phyloP scores from a whole-genome alignment of 2,888 invertebrate species.

The Piscicola geometra region DNA sequence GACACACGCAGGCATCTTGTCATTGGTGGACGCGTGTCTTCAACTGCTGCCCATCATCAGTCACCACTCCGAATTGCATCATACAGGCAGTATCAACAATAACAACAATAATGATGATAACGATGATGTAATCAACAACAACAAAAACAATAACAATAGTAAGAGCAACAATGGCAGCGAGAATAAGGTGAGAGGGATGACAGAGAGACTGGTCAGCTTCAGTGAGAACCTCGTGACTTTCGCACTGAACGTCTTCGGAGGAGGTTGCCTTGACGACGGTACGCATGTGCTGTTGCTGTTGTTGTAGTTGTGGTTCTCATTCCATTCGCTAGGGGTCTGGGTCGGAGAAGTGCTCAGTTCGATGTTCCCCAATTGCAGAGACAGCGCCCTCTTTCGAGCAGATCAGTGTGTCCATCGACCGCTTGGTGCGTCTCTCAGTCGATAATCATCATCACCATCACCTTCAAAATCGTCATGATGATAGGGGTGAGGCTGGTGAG shows the following conservation, averaged over 20 bases:
- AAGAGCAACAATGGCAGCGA: background rate
- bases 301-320: background rate
- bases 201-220: background rate
- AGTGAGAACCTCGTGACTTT: background rate
- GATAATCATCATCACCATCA: too few species aligned
- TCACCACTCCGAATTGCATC: background rate
- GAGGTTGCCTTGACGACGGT: slow-evolving; percentile 33
- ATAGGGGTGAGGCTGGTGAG: too few species aligned
- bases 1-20: background rate
- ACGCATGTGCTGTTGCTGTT: background rate
- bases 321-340: background rate
- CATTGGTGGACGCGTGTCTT: background rate
- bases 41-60: slow-evolving; percentile 1
- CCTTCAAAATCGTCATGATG: too few species aligned
- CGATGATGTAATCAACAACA: background rate
- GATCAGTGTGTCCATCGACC: slow-evolving; percentile 69
- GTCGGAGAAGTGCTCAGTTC: background rate
- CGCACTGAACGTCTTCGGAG: slow-evolving; percentile 36
- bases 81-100: background rate
- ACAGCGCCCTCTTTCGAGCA: slow-evolving; percentile 71
- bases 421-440: slow-evolving; percentile 59
- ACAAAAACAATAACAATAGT: background rate
- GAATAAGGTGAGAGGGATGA: background rate
- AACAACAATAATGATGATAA: slow-evolving; percentile 9
- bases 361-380: slow-evolving; percentile 47